Percentiles rank a stretch among this genome's conserved stretches.
These are phyloP conservation scores for Chlamydotis undulata DNA, from an alignment of 2,113 vertebrate genomes.

Conservation along the genomic window DNA sequence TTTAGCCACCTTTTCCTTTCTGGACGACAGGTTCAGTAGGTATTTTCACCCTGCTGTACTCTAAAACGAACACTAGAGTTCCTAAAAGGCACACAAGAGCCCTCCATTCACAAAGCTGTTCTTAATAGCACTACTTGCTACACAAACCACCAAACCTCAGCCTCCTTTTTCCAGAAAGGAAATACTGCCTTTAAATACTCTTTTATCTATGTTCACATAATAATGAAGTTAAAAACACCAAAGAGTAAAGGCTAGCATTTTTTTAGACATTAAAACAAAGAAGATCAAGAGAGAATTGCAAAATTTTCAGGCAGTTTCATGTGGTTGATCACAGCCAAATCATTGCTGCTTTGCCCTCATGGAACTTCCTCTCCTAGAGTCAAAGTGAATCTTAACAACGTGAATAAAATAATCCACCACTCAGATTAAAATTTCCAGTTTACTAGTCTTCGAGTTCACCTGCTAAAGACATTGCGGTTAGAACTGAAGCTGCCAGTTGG, in stretches of 20 bases:
- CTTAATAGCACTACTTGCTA: neutral
- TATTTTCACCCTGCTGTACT: neutral
- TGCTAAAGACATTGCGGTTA: neutral
- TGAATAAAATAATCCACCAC: neutral
- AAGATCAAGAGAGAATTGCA: neutral
- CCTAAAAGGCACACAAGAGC: neutral
- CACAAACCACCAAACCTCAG: neutral
- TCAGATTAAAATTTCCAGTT: neutral
- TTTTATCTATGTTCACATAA: neutral
- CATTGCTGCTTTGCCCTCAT: neutral
- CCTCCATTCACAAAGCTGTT: rapidly evolving
- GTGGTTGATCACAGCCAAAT: neutral
- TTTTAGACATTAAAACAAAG: neutral
- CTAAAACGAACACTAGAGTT: neutral
- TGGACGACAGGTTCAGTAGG: neutral
- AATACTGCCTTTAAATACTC: neutral
- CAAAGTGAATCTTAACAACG: neutral
- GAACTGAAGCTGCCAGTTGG: neutral
- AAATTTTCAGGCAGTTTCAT: neutral
- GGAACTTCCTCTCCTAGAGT: neutral
- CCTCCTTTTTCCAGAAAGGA: neutral
- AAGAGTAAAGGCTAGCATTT: neutral
- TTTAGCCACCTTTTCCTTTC: neutral
- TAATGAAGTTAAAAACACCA: neutral
- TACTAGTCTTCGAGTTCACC: neutral